A percentile compares a stretch with the other conserved stretches of the same genome.
Evolutionary conservation across 1,140 invertebrate species (phyloP).

Genomic region (Drosophila funebris): DNA sequence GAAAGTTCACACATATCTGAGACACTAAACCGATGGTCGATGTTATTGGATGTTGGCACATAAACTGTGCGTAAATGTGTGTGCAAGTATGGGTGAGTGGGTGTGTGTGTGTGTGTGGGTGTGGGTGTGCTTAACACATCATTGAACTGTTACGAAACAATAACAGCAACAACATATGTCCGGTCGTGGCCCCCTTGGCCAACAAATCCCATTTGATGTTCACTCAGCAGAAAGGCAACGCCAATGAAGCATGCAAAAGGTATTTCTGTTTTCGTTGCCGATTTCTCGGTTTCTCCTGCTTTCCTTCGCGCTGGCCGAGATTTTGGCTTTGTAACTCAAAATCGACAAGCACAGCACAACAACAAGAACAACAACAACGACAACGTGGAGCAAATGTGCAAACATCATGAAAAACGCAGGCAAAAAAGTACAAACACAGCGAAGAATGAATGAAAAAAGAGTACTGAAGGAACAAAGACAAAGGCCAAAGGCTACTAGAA

Average conservation of each 20-base stretch:
- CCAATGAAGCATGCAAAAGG: slow-evolving; percentile 82
- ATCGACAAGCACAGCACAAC: slow-evolving; percentile 53
- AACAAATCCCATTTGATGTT: slow-evolving; percentile 82
- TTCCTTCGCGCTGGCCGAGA: slow-evolving; percentile 46
- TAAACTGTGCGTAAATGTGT: slow-evolving; percentile 46
- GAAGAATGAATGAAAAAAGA: slow-evolving; percentile 14
- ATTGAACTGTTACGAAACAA: slow-evolving; percentile 77
- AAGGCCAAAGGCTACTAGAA: slow-evolving; percentile 21
- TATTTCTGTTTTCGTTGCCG: slow-evolving; percentile 71
- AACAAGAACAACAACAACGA: slow-evolving; percentile 16
- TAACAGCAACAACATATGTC: slow-evolving; percentile 65
- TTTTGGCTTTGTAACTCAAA: slow-evolving; percentile 82
- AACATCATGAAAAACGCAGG: slow-evolving; percentile 75
- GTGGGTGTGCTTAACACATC: slow-evolving; percentile 74
- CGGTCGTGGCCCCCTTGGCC: slow-evolving; percentile 41
- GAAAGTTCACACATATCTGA: slow-evolving; percentile 54
- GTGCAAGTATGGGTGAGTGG: background rate
- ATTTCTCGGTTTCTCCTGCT: slow-evolving; percentile 20
- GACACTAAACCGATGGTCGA: slow-evolving; percentile 44
- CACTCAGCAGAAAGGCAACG: slow-evolving; percentile 81
- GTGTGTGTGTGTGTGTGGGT: slow-evolving; percentile 14
- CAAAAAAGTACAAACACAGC: slow-evolving; percentile 29
- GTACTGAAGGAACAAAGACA: slow-evolving; percentile 10
- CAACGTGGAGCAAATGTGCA: slow-evolving; percentile 76
- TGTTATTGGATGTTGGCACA: slow-evolving; percentile 66